Percentiles rank a stretch among this genome's conserved stretches.
Evolutionary conservation across 2,888 invertebrate genomes (phyloP).

Genomic region (Epirrhoe tristata): DNA sequence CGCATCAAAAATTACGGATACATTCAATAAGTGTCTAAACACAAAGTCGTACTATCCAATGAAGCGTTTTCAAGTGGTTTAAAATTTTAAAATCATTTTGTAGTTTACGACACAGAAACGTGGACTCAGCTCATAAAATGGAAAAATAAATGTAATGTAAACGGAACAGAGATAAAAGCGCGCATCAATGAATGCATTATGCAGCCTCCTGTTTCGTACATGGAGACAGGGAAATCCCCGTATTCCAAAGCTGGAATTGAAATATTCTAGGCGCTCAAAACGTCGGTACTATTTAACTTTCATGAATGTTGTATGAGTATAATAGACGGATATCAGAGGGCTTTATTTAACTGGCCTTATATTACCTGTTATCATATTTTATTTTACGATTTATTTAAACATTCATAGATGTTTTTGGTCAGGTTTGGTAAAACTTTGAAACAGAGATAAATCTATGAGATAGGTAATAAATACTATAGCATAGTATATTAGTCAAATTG

Average conservation of each 20-base stretch:
- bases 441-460: no score
- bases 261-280: constrained; percentile 24
- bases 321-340: background rate
- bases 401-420: no score
- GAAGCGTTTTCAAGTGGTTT: constrained; percentile 1
- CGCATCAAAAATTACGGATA: background rate
- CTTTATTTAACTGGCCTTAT: background rate
- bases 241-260: constrained; percentile 33
- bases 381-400: no score
- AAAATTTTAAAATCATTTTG: constrained; percentile 24
- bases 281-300: constrained; percentile 13
- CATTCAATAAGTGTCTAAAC: background rate
- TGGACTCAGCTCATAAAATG: constrained; percentile 40
- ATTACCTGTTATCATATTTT: background rate
- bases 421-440: no score
- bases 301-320: background rate
- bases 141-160: constrained; percentile 47
- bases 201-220: constrained; percentile 46
- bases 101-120: constrained; percentile 29
- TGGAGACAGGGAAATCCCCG: constrained; percentile 44
- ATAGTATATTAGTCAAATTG: no score
- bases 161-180: constrained; percentile 42
- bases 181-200: constrained; percentile 49
- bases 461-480: no score
- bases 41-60: background rate